Conservation (phyloP, 2,113 vertebrate genomes). For the Burhinus oedicnemus region DNA sequence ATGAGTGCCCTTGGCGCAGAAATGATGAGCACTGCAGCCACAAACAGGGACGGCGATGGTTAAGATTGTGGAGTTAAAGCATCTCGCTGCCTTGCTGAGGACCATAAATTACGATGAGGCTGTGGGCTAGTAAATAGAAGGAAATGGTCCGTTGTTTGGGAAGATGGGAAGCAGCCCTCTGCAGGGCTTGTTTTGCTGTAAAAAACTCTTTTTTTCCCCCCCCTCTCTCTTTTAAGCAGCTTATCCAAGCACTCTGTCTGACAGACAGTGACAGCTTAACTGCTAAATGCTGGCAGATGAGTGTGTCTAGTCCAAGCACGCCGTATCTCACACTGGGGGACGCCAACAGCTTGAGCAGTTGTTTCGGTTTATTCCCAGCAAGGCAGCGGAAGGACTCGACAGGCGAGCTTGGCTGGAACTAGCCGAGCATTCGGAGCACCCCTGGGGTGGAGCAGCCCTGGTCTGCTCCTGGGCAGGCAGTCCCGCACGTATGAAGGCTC, state of each 20-base stretch:
- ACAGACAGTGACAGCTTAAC: conserved; percentile 14
- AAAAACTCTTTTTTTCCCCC: neutral
- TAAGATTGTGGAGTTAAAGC: neutral
- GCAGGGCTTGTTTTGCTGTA: neutral
- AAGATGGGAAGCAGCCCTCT: neutral
- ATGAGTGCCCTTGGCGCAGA: neutral
- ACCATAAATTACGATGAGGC: neutral
- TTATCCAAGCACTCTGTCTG: neutral
- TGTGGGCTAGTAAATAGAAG: neutral
- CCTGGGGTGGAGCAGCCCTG: neutral
- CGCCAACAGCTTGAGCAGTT: neutral
- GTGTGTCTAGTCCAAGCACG: rapidly evolving
- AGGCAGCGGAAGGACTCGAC: neutral
- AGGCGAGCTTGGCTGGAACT: neutral
- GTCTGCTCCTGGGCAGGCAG: neutral
- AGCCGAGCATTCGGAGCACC: rapidly evolving
- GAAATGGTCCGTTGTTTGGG: neutral
- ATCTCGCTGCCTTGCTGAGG: neutral
- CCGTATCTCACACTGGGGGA: neutral
- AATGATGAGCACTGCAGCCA: neutral
- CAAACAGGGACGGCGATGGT: rapidly evolving
- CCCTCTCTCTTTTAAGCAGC: neutral
- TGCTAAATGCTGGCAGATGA: neutral
- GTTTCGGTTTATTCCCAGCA: neutral
- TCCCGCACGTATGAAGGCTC: rapidly evolving